phyloP scores from a whole-genome alignment of 2,113 vertebrate genomes.

The Platycercus adscitus region DNA sequence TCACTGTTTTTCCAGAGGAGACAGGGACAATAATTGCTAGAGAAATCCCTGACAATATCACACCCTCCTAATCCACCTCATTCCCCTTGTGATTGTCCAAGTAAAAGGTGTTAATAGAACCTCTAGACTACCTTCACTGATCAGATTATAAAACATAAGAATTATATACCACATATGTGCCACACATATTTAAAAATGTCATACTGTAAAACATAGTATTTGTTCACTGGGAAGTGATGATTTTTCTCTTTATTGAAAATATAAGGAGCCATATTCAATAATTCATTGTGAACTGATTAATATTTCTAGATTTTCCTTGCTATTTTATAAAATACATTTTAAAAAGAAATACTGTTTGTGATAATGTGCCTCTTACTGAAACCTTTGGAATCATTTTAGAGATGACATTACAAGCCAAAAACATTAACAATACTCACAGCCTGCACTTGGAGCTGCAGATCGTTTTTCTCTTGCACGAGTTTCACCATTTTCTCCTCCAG shows the following conservation, averaged over 20 bases:
- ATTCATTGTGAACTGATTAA: neutral
- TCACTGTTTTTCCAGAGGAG: neutral
- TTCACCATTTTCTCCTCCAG: neutral
- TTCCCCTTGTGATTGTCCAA: neutral
- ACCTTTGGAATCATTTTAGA: neutral
- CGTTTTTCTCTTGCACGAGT: constrained; percentile 83
- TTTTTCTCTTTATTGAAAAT: neutral
- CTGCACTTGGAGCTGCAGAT: constrained; percentile 87
- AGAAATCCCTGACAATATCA: neutral
- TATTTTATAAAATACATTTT: neutral
- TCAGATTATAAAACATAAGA: neutral
- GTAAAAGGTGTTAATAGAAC: neutral
- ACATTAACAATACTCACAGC: constrained; percentile 65
- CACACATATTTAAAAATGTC: neutral
- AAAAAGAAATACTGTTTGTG: neutral
- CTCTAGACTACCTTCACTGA: neutral
- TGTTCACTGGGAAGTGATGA: neutral
- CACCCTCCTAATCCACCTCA: neutral
- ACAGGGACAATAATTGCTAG: neutral
- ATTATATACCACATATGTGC: neutral
- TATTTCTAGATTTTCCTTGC: neutral
- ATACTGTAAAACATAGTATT: neutral
- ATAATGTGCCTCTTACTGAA: neutral
- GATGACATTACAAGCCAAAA: neutral
- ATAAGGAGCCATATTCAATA: neutral